phyloP scores from a whole-genome alignment of 1,140 invertebrate genomes.

The Neotoxoptera formosana region DNA sequence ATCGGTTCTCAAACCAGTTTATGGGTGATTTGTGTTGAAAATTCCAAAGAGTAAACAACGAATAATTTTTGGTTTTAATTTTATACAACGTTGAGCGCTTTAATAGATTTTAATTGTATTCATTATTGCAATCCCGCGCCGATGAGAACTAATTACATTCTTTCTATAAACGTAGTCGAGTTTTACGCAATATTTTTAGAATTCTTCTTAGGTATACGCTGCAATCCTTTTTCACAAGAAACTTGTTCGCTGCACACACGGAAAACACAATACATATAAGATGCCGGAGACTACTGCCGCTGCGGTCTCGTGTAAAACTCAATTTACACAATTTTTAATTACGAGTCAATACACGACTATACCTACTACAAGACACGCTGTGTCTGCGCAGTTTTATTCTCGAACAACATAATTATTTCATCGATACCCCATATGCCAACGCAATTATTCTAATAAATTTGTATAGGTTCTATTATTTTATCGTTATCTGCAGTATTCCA shows the following conservation, averaged over 20 bases:
- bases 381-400: background rate
- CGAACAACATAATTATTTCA: conserved; percentile 35
- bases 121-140: background rate
- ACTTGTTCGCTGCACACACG: background rate
- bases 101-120: background rate
- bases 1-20: background rate
- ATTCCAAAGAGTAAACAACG: background rate
- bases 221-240: conserved; percentile 16
- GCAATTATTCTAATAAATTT: background rate
- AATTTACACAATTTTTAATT: conserved; percentile 52
- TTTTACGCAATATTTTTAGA: conserved; percentile 1
- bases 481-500: background rate
- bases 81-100: background rate
- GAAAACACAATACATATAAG: conserved; percentile 21
- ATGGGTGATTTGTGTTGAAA: background rate
- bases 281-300: background rate
- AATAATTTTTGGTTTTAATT: conserved; percentile 11
- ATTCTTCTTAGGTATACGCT: background rate
- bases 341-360: background rate
- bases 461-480: background rate
- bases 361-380: background rate
- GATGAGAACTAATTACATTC: conserved; percentile 24
- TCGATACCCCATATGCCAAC: background rate
- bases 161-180: background rate
- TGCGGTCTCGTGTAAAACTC: conserved; percentile 10